Evolutionary conservation across 2,888 invertebrate genomes (phyloP), one percentile per base, ranked within the genome.

Genomic region (Altica lythri): DNA sequence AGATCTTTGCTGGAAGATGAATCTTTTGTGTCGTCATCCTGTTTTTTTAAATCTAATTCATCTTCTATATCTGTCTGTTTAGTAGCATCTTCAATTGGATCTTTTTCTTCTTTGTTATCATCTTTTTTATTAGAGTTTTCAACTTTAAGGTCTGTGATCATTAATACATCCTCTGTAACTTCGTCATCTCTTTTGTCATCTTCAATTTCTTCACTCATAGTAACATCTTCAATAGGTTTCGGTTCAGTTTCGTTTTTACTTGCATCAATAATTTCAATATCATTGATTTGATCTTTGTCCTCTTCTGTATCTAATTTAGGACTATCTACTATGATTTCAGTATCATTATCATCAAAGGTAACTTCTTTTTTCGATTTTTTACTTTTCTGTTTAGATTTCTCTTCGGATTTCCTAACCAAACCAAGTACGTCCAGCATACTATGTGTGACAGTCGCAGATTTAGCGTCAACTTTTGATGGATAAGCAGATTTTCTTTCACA

Each of bases 401-500:
- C 81, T 12, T 79, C 81, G 34, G 81, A 78, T 45, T 80, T 80
- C 37, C 83, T 74, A 4, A 83, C 80, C 49, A 83, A 70, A 2
- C 83, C 83, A 35, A 83, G 68, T 64, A 83, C 80, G 66, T 83
- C 83, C 48, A 83, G 70, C 82, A 83, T 82, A 66, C 81, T 79
- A 51, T 77, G 78, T 35, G 81, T 80, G 5, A 83, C 80, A 0
- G 81, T 83, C 68, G 87, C 86, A 16, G 79, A 79, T 58, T 82
- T 82, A 1, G 86, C 87, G 9, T 81, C 80, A 55, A 84, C 83
- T 53, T 83, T 80, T 0, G 83, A 81, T 9, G 84, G 80, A 76
- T 89, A 89, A 0, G 89, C 89, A 0, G 85, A 85, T 71, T 86
- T 84, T 68, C 85, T 83, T 47, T 86, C 86, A 69, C 90, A 90